phyloP scores from a whole-genome alignment of 1,140 invertebrate genomes.

The Hermetia illucens region DNA sequence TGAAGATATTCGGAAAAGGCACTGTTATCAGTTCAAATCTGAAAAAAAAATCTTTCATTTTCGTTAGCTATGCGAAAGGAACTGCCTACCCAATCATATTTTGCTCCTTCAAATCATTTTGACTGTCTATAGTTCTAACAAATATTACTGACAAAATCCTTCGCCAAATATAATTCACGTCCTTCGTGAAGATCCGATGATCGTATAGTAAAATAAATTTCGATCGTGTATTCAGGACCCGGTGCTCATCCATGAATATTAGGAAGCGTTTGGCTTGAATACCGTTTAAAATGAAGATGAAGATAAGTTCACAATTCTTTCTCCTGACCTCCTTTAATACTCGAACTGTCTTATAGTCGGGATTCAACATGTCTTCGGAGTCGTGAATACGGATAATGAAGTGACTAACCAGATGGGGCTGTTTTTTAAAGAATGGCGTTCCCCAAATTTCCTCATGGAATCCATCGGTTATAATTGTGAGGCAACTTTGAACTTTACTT shows the following conservation, averaged over 20 bases:
- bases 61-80: conserved; percentile 14
- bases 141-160: conserved; percentile 62
- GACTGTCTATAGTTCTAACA: conserved; percentile 22
- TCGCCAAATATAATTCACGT: conserved; percentile 62
- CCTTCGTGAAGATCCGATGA: conserved; percentile 41
- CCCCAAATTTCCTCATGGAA: too few relatives aligned
- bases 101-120: conserved; percentile 2
- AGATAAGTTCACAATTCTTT: conserved; percentile 51
- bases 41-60: conserved; percentile 29
- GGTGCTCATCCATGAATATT: conserved; percentile 52
- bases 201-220: conserved; percentile 56
- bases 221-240: conserved; percentile 50
- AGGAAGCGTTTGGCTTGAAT: conserved; percentile 47
- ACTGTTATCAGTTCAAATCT: conserved; percentile 40
- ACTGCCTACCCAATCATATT: too few relatives aligned
- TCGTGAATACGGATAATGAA: conserved; percentile 28
- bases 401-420: too few relatives aligned
- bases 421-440: too few relatives aligned
- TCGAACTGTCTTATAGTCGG: conserved; percentile 36
- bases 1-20: conserved; percentile 43
- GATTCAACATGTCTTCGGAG: conserved; percentile 47
- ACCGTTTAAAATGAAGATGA: conserved; percentile 59
- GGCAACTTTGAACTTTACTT: too few relatives aligned
- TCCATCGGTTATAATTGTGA: too few relatives aligned
- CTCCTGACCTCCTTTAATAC: conserved; percentile 40